Base-by-base conservation (phyloP, 2,113 vertebrate genomes). In the Lagopus muta region DNA sequence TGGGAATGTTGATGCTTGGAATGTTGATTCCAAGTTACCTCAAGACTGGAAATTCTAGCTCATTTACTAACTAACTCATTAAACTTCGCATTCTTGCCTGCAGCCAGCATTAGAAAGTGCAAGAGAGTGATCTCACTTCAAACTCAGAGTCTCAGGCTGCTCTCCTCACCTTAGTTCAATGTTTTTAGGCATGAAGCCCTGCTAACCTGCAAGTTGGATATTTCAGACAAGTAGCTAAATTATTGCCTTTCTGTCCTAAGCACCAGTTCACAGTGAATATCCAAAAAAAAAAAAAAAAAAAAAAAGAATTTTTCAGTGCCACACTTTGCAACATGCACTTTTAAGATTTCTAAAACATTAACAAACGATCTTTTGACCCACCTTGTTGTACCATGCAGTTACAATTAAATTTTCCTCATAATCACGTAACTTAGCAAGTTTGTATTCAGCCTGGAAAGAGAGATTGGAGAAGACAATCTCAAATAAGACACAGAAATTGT, bases 321-420 rank as follows among this genome's bases (percentile, higher is more conserved):
- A 30, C 10, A 2, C 3, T 65, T 4, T 36, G 20, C 43, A 70
- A 71, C 78, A 48, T 1, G 5, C 2, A 9, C 22, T 91, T 40
- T 57, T 52, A 43, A 20, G 13, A 30, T 75, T 83, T 42, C 22
- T 34, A 43, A 90, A 19, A 54, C 8, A 48, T 4, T 20, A 45
- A 0, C 13, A 71, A 69, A 15, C 24, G 12, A 36, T 32, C 43
- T 70, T 88, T 64, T 28, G 43, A 86, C 97, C 90, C 93, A 99
- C 99, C 98, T 99, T 99, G 96, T 99, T 99, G 94, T 99, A 99
- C 99, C 99, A 99, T 0, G 99, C 99, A 34, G 99, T 99, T 40
- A 99, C 99, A 82, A 99, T 99, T 76, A 99, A 97, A 88, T 99
- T 99, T 95, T 99, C 99, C 96, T 99, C 99, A 48, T 98, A 98